These are phyloP conservation scores for Synanthedon formicaeformis DNA, from an alignment of 2,888 invertebrate genomes.

Conservation along the genomic window DNA sequence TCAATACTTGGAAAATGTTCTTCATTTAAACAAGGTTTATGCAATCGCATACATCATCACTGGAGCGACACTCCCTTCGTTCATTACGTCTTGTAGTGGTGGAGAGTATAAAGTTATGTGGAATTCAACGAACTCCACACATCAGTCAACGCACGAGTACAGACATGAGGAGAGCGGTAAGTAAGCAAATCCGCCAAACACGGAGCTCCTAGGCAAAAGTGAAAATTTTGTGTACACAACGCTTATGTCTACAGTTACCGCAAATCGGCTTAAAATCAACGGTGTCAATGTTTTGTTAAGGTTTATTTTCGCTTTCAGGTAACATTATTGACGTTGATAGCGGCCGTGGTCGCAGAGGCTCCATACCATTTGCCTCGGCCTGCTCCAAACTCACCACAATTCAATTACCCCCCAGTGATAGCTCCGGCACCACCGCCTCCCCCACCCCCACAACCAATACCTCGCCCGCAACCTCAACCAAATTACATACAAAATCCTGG, in stretches of 20 bases:
- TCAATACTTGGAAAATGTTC: neutral
- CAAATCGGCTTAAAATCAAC: too few relatives aligned
- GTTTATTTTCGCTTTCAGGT: constrained; percentile 26
- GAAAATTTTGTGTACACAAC: constrained; percentile 30
- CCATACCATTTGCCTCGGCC: constrained; percentile 54
- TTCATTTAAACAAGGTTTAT: neutral
- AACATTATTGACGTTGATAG: constrained; percentile 40
- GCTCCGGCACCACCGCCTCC: constrained; percentile 15
- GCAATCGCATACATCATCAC: neutral
- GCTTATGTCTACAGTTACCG: constrained; percentile 12
- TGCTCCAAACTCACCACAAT: constrained; percentile 27
- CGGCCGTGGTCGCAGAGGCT: constrained; percentile 45
- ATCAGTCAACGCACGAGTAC: constrained; percentile 31
- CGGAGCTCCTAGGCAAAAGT: constrained; percentile 19
- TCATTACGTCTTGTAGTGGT: constrained; percentile 31
- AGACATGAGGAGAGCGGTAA: constrained; percentile 60
- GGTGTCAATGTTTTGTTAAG: too few relatives aligned
- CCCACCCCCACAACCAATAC: constrained; percentile 4
- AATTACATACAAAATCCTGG: constrained; percentile 17
- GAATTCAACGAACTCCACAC: constrained; percentile 27
- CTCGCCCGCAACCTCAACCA: constrained; percentile 9
- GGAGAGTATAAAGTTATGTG: constrained; percentile 46
- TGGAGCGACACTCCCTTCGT: neutral
- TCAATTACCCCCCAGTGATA: constrained; percentile 30
- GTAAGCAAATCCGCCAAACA: constrained; percentile 19